phyloP scores from a whole-genome alignment of 2,113 vertebrate genomes.

The Boulengeromyrus knoepffleri region DNA sequence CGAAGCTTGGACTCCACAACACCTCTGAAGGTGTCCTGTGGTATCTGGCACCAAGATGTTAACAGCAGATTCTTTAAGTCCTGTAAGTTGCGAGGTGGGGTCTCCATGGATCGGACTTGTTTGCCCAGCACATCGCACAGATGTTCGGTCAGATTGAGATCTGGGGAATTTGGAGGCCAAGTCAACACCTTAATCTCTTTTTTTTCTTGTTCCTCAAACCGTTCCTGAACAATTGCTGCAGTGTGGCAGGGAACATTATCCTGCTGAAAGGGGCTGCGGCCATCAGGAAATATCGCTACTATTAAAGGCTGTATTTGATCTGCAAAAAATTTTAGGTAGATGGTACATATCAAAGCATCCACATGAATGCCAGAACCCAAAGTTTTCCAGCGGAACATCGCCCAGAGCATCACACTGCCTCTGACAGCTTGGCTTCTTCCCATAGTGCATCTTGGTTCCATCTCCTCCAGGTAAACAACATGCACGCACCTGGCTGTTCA shows the following conservation, averaged over 20 bases:
- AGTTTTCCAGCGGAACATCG: background rate
- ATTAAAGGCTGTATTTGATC: background rate
- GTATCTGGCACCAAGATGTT: background rate
- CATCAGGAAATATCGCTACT: background rate
- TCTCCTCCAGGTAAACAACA: background rate
- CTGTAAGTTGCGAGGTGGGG: background rate
- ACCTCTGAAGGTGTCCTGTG: background rate
- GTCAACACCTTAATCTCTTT: background rate
- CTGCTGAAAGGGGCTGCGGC: background rate
- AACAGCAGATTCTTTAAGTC: background rate
- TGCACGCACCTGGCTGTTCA: no score
- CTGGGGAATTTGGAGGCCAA: background rate
- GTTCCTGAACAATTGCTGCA: background rate
- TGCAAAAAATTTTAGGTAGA: background rate
- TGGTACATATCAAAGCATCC: background rate
- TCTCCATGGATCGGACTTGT: background rate
- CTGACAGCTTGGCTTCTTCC: background rate
- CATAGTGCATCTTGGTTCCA: background rate
- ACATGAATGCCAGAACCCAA: background rate
- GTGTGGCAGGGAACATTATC: background rate
- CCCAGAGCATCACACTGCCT: background rate
- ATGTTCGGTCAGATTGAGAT: background rate
- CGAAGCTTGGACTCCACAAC: background rate
- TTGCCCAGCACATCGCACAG: background rate
- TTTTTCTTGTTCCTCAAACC: background rate